A percentile compares a stretch with the other conserved stretches of the same genome.
These are phyloP conservation scores for Hirtodrosophila cameraria DNA, from an alignment of 2,888 invertebrate species.

Conservation along the genomic window DNA sequence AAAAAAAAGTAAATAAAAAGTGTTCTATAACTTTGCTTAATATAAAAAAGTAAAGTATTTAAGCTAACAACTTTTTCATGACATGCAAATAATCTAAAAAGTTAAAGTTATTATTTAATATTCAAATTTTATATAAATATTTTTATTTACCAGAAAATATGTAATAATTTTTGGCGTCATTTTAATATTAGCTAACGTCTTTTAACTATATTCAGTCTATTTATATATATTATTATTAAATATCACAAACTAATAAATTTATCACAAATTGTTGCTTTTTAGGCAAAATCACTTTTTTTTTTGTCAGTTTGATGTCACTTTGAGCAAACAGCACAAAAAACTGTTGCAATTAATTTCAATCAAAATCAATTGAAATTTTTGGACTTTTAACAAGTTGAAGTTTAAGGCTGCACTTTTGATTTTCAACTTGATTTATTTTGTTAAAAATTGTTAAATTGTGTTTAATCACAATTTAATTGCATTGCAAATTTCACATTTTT, in stretches of 20 bases:
- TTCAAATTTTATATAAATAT: neutral
- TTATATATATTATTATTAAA: slow-evolving; percentile 30
- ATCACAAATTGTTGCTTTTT: slow-evolving; percentile 48
- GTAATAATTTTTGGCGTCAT: slow-evolving; percentile 81
- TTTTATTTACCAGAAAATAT: slow-evolving; percentile 80
- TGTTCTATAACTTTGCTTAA: no score
- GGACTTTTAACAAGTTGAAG: slow-evolving; percentile 24
- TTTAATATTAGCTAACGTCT: slow-evolving; percentile 15
- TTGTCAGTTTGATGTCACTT: slow-evolving; percentile 3
- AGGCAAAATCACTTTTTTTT: slow-evolving; percentile 31
- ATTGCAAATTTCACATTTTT: slow-evolving; percentile 36
- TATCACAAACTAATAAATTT: slow-evolving; percentile 60
- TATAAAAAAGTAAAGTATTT: no score
- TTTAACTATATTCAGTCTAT: slow-evolving; percentile 52
- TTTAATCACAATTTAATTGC: slow-evolving; percentile 47
- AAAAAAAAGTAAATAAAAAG: no score
- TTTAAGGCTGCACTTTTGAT: slow-evolving; percentile 27
- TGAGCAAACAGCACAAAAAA: slow-evolving; percentile 27
- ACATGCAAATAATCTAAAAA: no score
- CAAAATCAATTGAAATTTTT: slow-evolving; percentile 54
- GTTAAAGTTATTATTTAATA: no score
- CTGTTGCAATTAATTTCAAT: slow-evolving; percentile 60
- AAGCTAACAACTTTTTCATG: no score
- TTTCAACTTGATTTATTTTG: slow-evolving; percentile 17
- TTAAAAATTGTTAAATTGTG: slow-evolving; percentile 40